Base-by-base conservation (phyloP, 1,140 invertebrate species). In the Hylaeus anthracinus region DNA sequence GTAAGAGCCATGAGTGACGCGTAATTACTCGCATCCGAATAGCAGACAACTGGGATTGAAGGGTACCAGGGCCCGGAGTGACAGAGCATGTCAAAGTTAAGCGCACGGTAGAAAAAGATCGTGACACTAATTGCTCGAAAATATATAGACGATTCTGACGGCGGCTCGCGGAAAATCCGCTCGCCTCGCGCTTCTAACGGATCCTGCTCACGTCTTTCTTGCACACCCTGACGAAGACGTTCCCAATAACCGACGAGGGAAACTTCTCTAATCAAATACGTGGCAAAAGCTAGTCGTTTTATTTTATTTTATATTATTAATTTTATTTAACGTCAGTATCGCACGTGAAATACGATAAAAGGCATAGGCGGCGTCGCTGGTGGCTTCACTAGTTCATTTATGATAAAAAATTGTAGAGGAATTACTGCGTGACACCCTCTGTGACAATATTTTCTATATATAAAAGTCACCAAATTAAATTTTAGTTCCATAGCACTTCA, bases 21-120 rank as follows among this genome's bases (percentile, higher is more conserved):
- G 85, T 87, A 87, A 87, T 87, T 87, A 87, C 85, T 87, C 86
- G 86, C 85, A 87, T 87, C 85, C 86, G 85, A 87, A 87, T 87
- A 87, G 85, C 86, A 87, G 86, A 87, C 86, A 87, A 87, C 82
- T 79, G 85, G 79, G 86, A 87, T 87, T 87, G 86, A 87, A 87
- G 86, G 86, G 86, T 87, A 86, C 61, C 74, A 71, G 66, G 73
- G 86, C 76, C 67, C 81, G 78, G 86, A 87, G 86, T 87, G 86
- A 87, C 85, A 87, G 82, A 84, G 53, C 86, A 72, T 85, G 86
- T 87, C 86, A 87, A 87, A 87, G 85, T 87, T 87, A 84, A 87
- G 82, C 85, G 85, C 74, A 58, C 72, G 82, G 51, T 84, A 71
- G 86, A 87, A 87, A 87, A 87, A 87, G 86, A 87, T 87, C 85